A percentile compares a stretch with the other conserved stretches of the same genome.
phyloP scores from a whole-genome alignment of 2,797 vertebrate species.

The Percopsis omiscomaycus region DNA sequence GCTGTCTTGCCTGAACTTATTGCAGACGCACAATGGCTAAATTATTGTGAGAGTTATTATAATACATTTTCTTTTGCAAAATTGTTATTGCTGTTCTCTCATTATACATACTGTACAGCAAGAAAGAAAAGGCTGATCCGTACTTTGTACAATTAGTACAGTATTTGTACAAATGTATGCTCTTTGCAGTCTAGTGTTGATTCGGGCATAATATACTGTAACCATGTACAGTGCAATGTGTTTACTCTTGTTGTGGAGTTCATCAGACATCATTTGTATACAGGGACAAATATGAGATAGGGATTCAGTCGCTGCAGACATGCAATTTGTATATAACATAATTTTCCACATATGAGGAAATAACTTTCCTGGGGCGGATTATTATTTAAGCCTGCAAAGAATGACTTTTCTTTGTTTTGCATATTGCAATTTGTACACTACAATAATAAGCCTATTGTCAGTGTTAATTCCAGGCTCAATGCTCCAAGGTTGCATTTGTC shows the following conservation, averaged over 20 bases:
- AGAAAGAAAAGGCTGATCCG: neutral
- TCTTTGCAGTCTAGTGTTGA: neutral
- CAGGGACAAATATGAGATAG: constrained; percentile 14
- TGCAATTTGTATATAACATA: constrained; percentile 25
- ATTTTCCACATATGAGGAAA: constrained; percentile 35
- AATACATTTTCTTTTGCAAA: constrained; percentile 19
- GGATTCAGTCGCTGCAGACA: constrained; percentile 14
- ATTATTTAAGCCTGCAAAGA: constrained; percentile 47
- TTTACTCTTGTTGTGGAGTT: neutral
- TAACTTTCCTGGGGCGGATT: constrained; percentile 43
- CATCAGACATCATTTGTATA: constrained; percentile 8
- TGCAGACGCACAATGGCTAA: constrained; percentile 9
- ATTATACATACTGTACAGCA: neutral
- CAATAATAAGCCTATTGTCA: constrained; percentile 56
- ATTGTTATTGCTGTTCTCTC: neutral
- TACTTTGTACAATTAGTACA: neutral
- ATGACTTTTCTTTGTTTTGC: constrained; percentile 45
- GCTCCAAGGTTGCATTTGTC: constrained; percentile 46
- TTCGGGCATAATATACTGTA: constrained; percentile 6
- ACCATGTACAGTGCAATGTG: neutral
- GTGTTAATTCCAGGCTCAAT: constrained; percentile 41
- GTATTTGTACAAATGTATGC: neutral
- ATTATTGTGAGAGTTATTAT: constrained; percentile 23
- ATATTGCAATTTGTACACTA: constrained; percentile 49
- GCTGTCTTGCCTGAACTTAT: neutral